Conservation (phyloP, 2,797 vertebrate genomes). For the Scleropages formosus region DNA sequence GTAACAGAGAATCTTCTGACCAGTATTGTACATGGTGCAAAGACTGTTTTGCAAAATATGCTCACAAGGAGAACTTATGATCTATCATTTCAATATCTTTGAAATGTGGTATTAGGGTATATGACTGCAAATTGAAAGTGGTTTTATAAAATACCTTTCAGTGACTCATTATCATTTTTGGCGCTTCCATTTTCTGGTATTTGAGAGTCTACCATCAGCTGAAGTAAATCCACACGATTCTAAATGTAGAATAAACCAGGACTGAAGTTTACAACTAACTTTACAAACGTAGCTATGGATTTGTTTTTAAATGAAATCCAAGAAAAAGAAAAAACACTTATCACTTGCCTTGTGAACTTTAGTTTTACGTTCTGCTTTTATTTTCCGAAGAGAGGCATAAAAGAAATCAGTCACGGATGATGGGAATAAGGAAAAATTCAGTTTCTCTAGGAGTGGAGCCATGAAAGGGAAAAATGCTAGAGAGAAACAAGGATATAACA, state of each 20-base stretch:
- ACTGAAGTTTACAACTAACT: background rate
- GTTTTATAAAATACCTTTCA: constrained; percentile 44
- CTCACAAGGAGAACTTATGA: too few relatives aligned
- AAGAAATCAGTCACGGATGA: constrained; percentile 61
- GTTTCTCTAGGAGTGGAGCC: constrained; percentile 58
- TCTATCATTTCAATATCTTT: too few relatives aligned
- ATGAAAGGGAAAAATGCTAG: constrained; percentile 68
- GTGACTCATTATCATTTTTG: constrained; percentile 28
- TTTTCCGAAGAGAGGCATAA: constrained; percentile 55
- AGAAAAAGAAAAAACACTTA: background rate
- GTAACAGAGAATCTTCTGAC: too few relatives aligned
- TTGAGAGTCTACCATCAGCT: constrained; percentile 78
- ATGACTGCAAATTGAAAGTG: background rate
- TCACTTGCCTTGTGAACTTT: constrained; percentile 50
- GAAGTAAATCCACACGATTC: constrained; percentile 75
- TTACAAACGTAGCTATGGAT: too few relatives aligned
- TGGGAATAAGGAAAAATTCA: constrained; percentile 65
- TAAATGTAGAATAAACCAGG: constrained; percentile 25
- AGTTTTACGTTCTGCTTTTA: constrained; percentile 58
- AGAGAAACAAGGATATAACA: constrained; percentile 14
- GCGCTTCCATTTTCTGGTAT: constrained; percentile 38
- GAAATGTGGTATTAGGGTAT: background rate
- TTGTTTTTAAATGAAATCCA: background rate
- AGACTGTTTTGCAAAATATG: too few relatives aligned
- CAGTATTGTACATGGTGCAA: too few relatives aligned